These are phyloP conservation scores for Neopelma chrysocephalum DNA, from an alignment of 2,797 vertebrate species.

Conservation along the genomic window DNA sequence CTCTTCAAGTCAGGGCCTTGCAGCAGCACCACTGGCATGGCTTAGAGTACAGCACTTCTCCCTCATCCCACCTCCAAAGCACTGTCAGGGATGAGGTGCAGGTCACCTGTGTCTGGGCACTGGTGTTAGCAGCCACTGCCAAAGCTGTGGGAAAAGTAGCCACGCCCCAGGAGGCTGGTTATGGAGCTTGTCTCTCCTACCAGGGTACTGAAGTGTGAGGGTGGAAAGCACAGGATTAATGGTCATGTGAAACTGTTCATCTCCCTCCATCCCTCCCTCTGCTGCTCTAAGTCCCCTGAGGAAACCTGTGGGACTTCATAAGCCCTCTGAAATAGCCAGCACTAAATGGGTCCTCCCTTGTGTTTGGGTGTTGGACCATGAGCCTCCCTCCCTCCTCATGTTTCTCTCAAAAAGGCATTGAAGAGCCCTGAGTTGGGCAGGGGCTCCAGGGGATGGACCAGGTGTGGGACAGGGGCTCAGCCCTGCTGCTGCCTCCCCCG, in stretches of 20 bases:
- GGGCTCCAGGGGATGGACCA: fast-evolving
- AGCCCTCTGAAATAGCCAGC: neutral
- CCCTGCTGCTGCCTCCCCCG: fast-evolving
- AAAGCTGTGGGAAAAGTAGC: neutral
- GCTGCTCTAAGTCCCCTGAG: neutral
- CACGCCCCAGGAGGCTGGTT: neutral
- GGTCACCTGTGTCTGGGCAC: neutral
- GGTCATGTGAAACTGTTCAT: neutral
- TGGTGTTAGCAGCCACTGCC: neutral
- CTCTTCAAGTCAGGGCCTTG: neutral
- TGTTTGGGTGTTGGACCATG: fast-evolving
- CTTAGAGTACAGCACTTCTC: neutral
- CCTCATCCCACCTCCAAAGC: neutral
- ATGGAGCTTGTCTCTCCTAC: neutral
- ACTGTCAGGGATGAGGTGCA: neutral
- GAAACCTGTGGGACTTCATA: neutral
- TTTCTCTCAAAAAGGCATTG: neutral
- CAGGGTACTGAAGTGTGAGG: neutral
- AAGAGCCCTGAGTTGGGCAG: neutral
- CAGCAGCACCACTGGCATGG: neutral
- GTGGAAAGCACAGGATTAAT: neutral
- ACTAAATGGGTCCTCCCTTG: neutral
- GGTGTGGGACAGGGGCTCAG: neutral
- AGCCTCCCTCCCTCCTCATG: neutral
- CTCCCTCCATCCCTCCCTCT: neutral